Conservation (phyloP, 2,888 invertebrate genomes). For the Dolichopus griseipennis region DNA sequence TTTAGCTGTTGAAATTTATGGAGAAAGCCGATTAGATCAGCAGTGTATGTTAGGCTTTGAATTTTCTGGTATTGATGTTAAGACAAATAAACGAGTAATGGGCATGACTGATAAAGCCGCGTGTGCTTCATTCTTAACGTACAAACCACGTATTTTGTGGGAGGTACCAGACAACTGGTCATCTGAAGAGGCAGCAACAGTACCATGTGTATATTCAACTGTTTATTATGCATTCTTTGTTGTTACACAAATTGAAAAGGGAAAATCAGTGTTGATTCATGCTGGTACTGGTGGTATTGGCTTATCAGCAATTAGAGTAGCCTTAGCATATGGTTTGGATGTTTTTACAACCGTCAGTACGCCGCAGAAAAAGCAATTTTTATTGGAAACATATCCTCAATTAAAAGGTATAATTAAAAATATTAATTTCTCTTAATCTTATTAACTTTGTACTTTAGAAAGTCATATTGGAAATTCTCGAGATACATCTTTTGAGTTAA, state of each 20-base stretch:
- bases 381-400: conserved; percentile 48
- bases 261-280: conserved; percentile 47
- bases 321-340: conserved; percentile 54
- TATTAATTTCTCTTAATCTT: background rate
- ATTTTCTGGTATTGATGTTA: conserved; percentile 49
- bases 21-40: conserved; percentile 54
- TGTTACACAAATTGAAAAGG: conserved; percentile 34
- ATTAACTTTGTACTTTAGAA: conserved; percentile 32
- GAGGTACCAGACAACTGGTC: conserved; percentile 62
- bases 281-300: conserved; percentile 65
- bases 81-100: conserved; percentile 56
- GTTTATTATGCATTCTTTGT: conserved; percentile 49
- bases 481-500: conserved; percentile 75
- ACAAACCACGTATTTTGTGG: conserved; percentile 46
- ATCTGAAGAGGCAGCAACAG: conserved; percentile 64
- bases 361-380: conserved; percentile 53
- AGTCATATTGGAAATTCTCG: conserved; percentile 79
- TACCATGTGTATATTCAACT: conserved; percentile 71
- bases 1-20: conserved; percentile 72
- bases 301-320: conserved; percentile 67
- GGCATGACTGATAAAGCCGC: conserved; percentile 49
- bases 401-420: conserved; percentile 45
- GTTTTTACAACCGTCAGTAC: conserved; percentile 65
- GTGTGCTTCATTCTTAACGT: conserved; percentile 45
- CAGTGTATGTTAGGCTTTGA: conserved; percentile 63